A percentile compares a stretch with the other conserved stretches of the same genome.
Conservation (phyloP, 2,888 invertebrate genomes). For the Polymixis lichenea region DNA sequence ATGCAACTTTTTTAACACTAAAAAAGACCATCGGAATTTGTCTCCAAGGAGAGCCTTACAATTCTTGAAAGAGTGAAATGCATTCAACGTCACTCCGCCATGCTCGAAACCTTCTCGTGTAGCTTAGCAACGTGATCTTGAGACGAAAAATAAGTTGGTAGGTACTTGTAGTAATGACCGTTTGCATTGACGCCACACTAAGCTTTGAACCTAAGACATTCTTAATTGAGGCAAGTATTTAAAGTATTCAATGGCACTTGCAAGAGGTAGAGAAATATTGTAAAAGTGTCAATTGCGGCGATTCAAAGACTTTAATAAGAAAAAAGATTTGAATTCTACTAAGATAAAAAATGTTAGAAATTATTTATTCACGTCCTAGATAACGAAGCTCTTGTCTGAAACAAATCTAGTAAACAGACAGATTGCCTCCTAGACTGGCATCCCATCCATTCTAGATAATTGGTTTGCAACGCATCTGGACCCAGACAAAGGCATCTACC, state of each 20-base stretch:
- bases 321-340: background rate
- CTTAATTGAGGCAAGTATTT: background rate
- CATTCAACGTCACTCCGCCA: slow-evolving; percentile 14
- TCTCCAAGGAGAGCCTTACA: background rate
- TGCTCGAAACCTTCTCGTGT: background rate
- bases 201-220: background rate
- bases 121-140: background rate
- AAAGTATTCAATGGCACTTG: background rate
- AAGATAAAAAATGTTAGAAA: background rate
- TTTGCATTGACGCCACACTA: background rate
- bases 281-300: background rate
- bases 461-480: slow-evolving; percentile 5
- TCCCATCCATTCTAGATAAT: slow-evolving; percentile 32
- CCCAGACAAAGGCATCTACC: slow-evolving; percentile 3
- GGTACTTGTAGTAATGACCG: background rate
- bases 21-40: background rate
- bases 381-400: background rate
- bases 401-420: slow-evolving; percentile 7
- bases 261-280: background rate
- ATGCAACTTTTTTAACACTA: background rate
- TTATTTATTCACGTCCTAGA: slow-evolving; percentile 3
- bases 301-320: background rate
- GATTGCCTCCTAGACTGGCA: background rate
- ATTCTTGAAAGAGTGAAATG: background rate
- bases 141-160: background rate